Conservation (phyloP, 2,797 vertebrate species). For the Lepidocolaptes lacrymiger region DNA sequence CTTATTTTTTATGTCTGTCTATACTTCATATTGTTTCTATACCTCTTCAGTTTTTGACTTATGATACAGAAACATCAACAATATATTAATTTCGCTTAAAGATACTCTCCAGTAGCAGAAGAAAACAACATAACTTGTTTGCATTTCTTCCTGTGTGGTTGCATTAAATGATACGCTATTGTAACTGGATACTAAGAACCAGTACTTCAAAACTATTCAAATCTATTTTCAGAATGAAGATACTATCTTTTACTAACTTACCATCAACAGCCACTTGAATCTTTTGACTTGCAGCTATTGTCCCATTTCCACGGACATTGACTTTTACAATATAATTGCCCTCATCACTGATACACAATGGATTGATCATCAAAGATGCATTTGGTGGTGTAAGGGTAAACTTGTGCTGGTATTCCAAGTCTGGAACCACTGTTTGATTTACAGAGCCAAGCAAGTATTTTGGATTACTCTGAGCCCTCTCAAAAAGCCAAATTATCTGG, state of each 20-base stretch:
- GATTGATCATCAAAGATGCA: conserved; percentile 84
- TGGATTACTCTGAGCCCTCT: conserved; percentile 74
- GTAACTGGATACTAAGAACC: background rate
- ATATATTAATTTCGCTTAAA: background rate
- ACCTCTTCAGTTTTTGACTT: background rate
- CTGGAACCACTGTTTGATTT: conserved; percentile 77
- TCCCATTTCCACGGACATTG: conserved; percentile 80
- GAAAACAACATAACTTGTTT: background rate
- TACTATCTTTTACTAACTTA: conserved; percentile 75
- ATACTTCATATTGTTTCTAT: background rate
- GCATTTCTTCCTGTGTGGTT: background rate
- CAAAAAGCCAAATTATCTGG: conserved; percentile 90
- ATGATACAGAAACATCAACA: background rate
- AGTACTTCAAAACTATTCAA: background rate
- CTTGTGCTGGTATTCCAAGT: conserved; percentile 79
- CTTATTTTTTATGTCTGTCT: background rate
- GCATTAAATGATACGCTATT: background rate
- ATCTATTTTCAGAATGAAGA: background rate
- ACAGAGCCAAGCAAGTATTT: conserved; percentile 84
- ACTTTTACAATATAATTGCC: conserved; percentile 90
- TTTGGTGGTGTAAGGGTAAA: conserved; percentile 82
- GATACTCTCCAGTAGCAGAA: background rate
- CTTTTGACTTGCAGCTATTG: conserved; percentile 79
- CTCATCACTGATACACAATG: conserved; percentile 81
- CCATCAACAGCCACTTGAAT: conserved; percentile 90